Evolutionary conservation across 2,888 invertebrate genomes (phyloP), one percentile per base, ranked within the genome.

Genomic region (Lamproptera curius): DNA sequence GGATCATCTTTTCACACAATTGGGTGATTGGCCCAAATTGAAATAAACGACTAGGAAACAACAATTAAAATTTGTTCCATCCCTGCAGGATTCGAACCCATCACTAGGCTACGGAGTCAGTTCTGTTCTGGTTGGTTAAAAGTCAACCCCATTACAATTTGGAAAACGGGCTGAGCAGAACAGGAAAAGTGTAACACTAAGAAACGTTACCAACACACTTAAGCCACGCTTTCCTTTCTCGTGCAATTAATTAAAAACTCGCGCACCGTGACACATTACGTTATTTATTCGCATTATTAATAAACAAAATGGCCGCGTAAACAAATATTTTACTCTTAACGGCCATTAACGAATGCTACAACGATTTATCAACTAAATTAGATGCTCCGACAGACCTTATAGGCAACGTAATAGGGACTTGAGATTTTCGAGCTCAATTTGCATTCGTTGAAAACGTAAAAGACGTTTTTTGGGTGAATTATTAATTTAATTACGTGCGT

Each of bases 311-410:
- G 44, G 44, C 49, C 41, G 14, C 40, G 43, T 46, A 51, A 44
- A 51, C 54, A 54, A 46, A 54, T 51, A 54, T 49, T 51, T 46
- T 54, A 48, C 35, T 14, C 35, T 26, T 41, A 44, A 48, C 33
- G 48, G 23, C 42, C 42, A 42, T 48, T 48, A 48, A 42, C 42
- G 42, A 48, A 42, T 48, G 42, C 34, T 34, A 33, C 38, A 10
- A 39, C 42, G 26, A 48, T 48, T 42, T 26, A 34, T 48, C 34
- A 38, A 11, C 9, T 33, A 35, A 42, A 44, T 28, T 34, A 43
- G 42, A 31, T 37, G 35, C 34, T 39, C 46, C 42, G n/a, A 44
- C 39, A 26, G 26, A 15, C 42, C 49, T 42, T 51, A 54, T 39
- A 2, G 28, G 23, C 54, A 13, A 40, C 41, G 46, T 17, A 46